A percentile compares a stretch with the other conserved stretches of the same genome.
phyloP scores from a whole-genome alignment of 1,140 invertebrate genomes.

The Panagrolaimus sp. region DNA sequence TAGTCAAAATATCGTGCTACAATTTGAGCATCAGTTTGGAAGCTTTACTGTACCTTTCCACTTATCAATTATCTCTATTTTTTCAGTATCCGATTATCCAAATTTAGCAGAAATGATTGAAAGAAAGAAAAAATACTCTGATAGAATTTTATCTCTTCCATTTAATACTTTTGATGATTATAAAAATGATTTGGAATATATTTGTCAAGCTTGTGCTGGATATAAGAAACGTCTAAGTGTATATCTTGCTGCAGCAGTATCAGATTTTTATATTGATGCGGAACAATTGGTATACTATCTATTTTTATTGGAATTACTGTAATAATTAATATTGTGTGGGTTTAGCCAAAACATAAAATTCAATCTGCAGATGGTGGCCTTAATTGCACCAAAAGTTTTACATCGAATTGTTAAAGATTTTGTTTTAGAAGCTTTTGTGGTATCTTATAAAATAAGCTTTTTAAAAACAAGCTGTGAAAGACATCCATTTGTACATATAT shows the following conservation, averaged over 20 bases:
- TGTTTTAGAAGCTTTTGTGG: constrained; percentile 84
- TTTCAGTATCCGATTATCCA: not conserved
- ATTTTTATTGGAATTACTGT: not conserved
- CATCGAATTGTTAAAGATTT: constrained; percentile 79
- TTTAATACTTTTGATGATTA: constrained; percentile 74
- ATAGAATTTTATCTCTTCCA: constrained; percentile 44
- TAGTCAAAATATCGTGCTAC: too few species aligned
- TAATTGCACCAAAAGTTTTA: constrained; percentile 91
- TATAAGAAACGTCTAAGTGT: constrained; percentile 65
- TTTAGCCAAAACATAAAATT: constrained; percentile 86
- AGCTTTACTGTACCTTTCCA: too few species aligned
- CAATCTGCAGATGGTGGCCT: constrained; percentile 70
- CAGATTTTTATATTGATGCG: constrained; percentile 93
- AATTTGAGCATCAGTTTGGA: too few species aligned
- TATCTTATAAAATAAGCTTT: constrained; percentile 77
- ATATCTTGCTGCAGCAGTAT: constrained; percentile 93
- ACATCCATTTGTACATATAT: too few species aligned
- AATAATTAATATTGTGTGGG: too few species aligned
- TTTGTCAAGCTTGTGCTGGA: constrained; percentile 68
- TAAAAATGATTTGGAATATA: constrained; percentile 77
- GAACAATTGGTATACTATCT: constrained; percentile 78
- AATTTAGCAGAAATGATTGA: constrained; percentile 21
- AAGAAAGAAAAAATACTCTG: constrained; percentile 13
- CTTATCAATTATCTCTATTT: not conserved
- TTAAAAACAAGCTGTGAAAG: too few species aligned